phyloP scores from a whole-genome alignment of 2,113 vertebrate genomes.

The Mus spicilegus region DNA sequence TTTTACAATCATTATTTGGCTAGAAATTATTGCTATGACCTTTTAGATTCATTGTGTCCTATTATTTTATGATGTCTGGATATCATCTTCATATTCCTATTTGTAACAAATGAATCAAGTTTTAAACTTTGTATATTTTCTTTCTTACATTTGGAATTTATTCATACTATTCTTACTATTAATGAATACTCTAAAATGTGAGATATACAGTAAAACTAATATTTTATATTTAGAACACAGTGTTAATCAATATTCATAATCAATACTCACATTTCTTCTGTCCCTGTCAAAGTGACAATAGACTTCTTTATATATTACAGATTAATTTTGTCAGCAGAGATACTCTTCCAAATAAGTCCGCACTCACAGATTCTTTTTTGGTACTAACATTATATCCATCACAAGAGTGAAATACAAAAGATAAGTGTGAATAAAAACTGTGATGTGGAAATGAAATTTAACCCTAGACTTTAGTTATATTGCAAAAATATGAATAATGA shows the following conservation, averaged over 20 bases:
- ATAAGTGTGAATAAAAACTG: background rate
- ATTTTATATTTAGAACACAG: background rate
- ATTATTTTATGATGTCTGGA: background rate
- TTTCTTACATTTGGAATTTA: slow-evolving; percentile 1
- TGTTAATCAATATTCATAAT: background rate
- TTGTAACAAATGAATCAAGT: background rate
- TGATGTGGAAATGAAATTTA: background rate
- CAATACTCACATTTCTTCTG: background rate
- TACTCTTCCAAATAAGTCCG: background rate
- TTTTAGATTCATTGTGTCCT: background rate
- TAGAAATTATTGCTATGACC: background rate
- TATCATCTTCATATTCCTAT: background rate
- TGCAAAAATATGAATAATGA: background rate
- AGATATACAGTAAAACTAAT: background rate
- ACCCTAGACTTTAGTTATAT: background rate
- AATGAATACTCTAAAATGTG: background rate
- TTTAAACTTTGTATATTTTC: background rate
- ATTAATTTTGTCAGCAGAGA: background rate
- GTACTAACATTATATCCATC: background rate
- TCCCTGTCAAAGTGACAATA: background rate
- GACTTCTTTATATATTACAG: background rate
- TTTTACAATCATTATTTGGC: background rate
- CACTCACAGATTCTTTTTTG: background rate
- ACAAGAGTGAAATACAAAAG: background rate
- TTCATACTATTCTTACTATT: slow-evolving; percentile 13